Evolutionary conservation across 1,140 invertebrate species (phyloP), one percentile per base, ranked within the genome.

Genomic region (Papilio aristodemus): DNA sequence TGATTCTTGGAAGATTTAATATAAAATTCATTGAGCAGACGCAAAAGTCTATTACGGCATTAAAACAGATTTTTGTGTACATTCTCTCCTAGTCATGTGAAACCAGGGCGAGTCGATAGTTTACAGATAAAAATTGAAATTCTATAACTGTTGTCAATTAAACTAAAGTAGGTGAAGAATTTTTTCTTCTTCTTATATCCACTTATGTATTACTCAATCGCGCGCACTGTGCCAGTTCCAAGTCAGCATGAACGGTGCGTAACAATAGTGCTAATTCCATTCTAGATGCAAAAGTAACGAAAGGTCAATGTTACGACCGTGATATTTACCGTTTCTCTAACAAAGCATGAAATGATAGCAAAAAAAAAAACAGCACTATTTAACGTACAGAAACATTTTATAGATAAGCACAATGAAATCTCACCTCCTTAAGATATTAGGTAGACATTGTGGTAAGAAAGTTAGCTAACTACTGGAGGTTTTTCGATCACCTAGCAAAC

Each of bases 221-320:
- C 27, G 6, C 27, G 27, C 27, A 6, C 6, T 39, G 38, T 39
- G 13, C 38, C 38, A 10, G 11, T 39, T 39, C 38, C 10, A 39
- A 39, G 11, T 39, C 38, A 39, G 13, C 38, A 0, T 39, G 27
- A 32, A 32, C 27, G 6, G 38, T 39, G 38, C 38, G 38, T 39
- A 39, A 39, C 38, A 39, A 39, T 39, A 39, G 38, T 39, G 38
- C 38, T 39, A 39, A 39, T 39, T 50, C 46, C 46, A 50, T 50
- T 50, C 46, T 50, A 50, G 46, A 50, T 50, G 17, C 46, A 50
- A 50, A 50, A 50, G 17, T 50, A 22, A 50, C 41, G 14, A 46
- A 50, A 50, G 46, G 46, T 50, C 46, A 50, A 50, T 50, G 46
- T 50, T 50, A 50, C 46, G 46, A 50, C 46, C 46, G 46, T 50